Conservation (phyloP, 2,888 invertebrate species). For the Beris morrisii region DNA sequence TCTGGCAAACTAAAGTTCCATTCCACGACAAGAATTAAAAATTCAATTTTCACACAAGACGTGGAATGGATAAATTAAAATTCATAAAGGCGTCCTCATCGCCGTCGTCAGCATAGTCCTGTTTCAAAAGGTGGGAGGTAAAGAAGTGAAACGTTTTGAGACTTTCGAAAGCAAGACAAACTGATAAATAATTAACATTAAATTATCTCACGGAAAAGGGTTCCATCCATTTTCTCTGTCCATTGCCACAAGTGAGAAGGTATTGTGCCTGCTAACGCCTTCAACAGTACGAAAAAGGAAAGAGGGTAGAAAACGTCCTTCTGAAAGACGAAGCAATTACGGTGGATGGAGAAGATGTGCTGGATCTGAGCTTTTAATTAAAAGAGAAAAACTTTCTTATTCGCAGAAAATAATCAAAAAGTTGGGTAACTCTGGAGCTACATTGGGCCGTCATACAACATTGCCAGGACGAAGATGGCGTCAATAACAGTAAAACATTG, state of each 20-base stretch:
- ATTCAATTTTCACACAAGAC: constrained; percentile 12
- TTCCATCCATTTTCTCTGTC: neutral
- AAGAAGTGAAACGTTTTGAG: neutral
- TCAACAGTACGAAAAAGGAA: no score
- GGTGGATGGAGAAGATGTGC: no score
- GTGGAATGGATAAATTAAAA: constrained; percentile 5
- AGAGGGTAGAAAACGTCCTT: no score
- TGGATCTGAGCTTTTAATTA: constrained; percentile 26
- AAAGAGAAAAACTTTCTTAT: constrained; percentile 16
- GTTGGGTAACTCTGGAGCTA: constrained; percentile 16
- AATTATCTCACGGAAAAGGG: constrained; percentile 3
- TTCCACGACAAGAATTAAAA: neutral
- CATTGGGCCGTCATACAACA: constrained; percentile 1
- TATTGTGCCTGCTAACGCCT: no score
- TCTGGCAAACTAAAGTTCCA: neutral
- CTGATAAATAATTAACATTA: constrained; percentile 10
- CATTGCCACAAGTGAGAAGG: neutral
- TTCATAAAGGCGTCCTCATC: neutral
- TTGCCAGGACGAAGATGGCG: no score
- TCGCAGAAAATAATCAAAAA: constrained; percentile 21
- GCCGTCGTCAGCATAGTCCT: no score
- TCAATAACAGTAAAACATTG: no score
- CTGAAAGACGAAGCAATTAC: no score
- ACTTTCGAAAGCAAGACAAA: neutral
- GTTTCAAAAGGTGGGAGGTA: no score